These are phyloP conservation scores for Drosophila lutescens DNA, from an alignment of 2,888 invertebrate genomes.

Conservation along the genomic window DNA sequence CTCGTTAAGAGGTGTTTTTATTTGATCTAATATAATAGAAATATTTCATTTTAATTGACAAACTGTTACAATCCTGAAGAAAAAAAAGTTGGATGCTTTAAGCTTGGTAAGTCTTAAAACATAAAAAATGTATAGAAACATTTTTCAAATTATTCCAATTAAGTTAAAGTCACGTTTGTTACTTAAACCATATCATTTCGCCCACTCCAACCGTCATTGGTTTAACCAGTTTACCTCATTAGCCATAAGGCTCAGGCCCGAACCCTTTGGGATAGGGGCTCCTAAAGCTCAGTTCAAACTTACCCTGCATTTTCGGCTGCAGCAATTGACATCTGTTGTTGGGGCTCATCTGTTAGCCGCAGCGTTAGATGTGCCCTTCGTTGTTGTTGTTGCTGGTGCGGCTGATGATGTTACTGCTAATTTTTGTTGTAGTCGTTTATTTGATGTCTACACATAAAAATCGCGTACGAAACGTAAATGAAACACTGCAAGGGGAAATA, in stretches of 20 bases:
- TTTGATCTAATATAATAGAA: no score
- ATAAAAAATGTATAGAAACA: no score
- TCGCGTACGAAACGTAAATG: constrained; percentile 62
- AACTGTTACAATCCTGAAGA: no score
- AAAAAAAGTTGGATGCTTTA: no score
- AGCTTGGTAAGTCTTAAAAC: no score
- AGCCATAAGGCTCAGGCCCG: constrained; percentile 1
- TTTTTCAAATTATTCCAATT: no score
- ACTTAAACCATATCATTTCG: background rate
- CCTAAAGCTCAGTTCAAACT: constrained; percentile 53
- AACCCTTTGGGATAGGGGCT: background rate
- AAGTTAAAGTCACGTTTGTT: background rate
- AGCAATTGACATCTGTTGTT: constrained; percentile 85
- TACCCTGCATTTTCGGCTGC: constrained; percentile 85
- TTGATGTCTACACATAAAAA: constrained; percentile 52
- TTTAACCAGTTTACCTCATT: constrained; percentile 3
- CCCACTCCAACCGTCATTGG: background rate
- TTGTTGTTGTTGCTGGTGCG: constrained; percentile 61
- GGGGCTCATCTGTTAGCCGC: constrained; percentile 85
- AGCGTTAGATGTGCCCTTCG: constrained; percentile 83
- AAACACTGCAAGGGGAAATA: constrained; percentile 60
- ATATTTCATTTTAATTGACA: background rate
- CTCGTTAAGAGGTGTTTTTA: no score
- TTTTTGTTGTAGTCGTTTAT: constrained; percentile 39
- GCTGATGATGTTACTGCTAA: constrained; percentile 24